Base-by-base conservation (phyloP, 2,797 vertebrate species). In the Enteromius radiatus region DNA sequence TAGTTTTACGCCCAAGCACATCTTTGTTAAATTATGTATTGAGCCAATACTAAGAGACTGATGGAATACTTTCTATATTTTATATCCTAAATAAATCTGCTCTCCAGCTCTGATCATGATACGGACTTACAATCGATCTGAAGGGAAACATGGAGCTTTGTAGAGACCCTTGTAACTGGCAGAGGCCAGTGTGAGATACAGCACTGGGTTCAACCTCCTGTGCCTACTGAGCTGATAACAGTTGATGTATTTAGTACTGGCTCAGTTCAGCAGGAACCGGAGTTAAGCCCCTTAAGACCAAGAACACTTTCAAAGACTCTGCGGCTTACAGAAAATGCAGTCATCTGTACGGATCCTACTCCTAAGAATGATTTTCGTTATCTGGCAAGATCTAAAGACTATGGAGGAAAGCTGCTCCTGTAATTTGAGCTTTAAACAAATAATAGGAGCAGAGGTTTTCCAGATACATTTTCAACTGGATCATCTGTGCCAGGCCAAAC, bases 141-240 rank as follows among this genome's bases (percentile, higher is more conserved):
- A 73, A 10, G 11, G 2, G 17, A 41, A 81, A 47, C 52, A 47
- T 26, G 64, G 38, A 77, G 21, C 45, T 33, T 68, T 54, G 56
- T 38, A 74, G 26, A n/a, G 80, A 80, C 36, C 65, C 80, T 82
- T 83, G 86, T 71, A 49, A 87, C 87, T 77, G 52, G 47, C 17
- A 67, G 76, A 87, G 28, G 81, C 28, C 86, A 10, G 54, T 49
- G 84, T 85, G 47, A 84, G 85, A 59, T 85, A 80, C 84, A 81
- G 74, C 77, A 81, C 90, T 94, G 95, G 95, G 94, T 93, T 95
- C 92, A 95, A 93, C 90, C 95, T 95, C 94, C 95, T 92, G 95
- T 96, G 95, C 95, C 95, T 95, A 96, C 95, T 96, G 95, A 95
- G 94, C 95, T 96, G 95, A 96, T 95, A 94, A 95, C 95, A 95